Evolutionary conservation across 2,113 vertebrate species (phyloP), one percentile per base, ranked within the genome.

Genomic region (Hypanus sabinus): DNA sequence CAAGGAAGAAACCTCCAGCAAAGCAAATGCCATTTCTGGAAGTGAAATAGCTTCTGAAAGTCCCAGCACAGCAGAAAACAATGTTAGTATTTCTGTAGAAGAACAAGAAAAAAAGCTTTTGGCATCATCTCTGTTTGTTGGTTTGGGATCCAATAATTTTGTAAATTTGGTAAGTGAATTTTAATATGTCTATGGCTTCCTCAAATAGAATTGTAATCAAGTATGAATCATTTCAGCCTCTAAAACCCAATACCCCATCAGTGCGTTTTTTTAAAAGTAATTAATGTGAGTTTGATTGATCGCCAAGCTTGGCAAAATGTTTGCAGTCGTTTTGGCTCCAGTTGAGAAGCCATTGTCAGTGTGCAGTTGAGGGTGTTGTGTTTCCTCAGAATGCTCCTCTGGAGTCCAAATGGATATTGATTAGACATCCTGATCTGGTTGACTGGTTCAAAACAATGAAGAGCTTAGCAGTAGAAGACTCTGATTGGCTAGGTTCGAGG

Each of bases 101-200:
- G 97, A 97, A 57, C 97, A 96, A 93, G 97, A 98, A 94, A 99
- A 98, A 94, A 97, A 97, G 95, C 97, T 97, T 94, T 96, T 99
- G 57, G 99, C 98, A 18, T 98, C 98, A 0, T 97, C 97, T 0
- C 96, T 99, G 62, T 99, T 99, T 95, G 94, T 98, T 57, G 99
- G 99, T 10, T 95, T 99, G 57, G 97, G 96, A 81, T 96, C 98
- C 14, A 97, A 97, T 94, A 97, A 96, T 95, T 94, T 96, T 46
- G 94, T 97, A 76, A 98, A 95, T 95, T 96, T 99, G 98, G 99
- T 99, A 95, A 96, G 97, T 95, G 73, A 24, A 71, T 94, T 55
- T n/a, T 46, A 91, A 95, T 95, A 27, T 22, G 3, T 62, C 10
- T 62, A 14, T 68, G 27, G 68, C 24, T 73, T 73, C 68, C 55